These are phyloP conservation scores for Sakesphorus luctuosus DNA, from an alignment of 2,113 vertebrate species.

Conservation along the genomic window DNA sequence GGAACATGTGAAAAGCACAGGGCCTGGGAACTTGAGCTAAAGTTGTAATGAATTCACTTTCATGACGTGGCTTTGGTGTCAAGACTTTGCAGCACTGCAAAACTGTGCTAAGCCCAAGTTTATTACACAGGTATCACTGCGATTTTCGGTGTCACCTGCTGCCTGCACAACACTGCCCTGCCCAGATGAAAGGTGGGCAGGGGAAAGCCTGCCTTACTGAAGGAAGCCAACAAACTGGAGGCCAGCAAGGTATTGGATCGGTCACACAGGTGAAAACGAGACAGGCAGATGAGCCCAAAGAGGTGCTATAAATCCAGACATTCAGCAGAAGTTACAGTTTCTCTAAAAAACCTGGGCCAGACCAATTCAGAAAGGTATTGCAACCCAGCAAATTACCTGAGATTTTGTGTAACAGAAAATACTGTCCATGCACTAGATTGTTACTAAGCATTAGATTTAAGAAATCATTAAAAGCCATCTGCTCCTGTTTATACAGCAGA, in stretches of 20 bases:
- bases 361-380: background rate
- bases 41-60: background rate
- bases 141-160: background rate
- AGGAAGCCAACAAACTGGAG: background rate
- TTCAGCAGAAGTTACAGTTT: background rate
- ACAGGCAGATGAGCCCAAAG: accelerated
- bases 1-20: background rate
- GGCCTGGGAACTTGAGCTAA: background rate
- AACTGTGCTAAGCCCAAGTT: background rate
- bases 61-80: accelerated
- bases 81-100: background rate
- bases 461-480: constrained; percentile 14
- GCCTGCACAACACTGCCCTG: background rate
- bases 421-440: background rate
- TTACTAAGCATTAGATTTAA: background rate
- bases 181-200: background rate
- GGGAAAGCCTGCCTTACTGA: background rate
- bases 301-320: background rate
- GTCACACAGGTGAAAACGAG: background rate
- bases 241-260: background rate
- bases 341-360: background rate
- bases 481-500: background rate
- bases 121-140: background rate
- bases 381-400: background rate
- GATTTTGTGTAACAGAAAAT: background rate